These are phyloP conservation scores for Planococcus citri DNA, from an alignment of 1,140 invertebrate species.

Conservation along the genomic window DNA sequence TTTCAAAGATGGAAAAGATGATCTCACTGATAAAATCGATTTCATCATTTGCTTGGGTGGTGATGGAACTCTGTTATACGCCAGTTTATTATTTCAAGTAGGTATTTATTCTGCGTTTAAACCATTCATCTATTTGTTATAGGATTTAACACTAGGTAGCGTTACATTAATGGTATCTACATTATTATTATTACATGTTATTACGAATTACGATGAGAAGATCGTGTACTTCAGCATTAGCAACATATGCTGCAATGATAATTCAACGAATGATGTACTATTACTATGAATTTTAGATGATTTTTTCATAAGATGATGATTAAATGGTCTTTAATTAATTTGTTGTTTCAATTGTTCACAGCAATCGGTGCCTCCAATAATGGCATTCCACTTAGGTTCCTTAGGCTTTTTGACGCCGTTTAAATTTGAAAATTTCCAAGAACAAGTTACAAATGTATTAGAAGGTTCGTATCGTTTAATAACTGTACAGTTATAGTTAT, in stretches of 20 bases:
- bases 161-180: not conserved
- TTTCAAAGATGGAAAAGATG: conserved; percentile 77
- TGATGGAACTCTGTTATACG: conserved; percentile 91
- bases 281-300: too few relatives aligned
- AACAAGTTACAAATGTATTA: conserved; percentile 79
- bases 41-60: conserved; percentile 93
- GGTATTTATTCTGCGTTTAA: not conserved
- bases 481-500: too few relatives aligned
- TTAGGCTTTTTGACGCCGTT: conserved; percentile 92
- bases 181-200: too few relatives aligned
- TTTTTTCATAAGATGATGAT: too few relatives aligned
- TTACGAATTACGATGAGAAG: too few relatives aligned
- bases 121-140: not conserved
- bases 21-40: conserved; percentile 86
- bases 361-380: conserved; percentile 91
- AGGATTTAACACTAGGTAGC: not conserved
- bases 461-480: conserved; percentile 48
- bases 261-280: too few relatives aligned
- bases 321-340: too few relatives aligned
- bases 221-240: too few relatives aligned
- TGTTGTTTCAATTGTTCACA: conserved; percentile 36
- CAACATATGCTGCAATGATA: too few relatives aligned
- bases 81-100: conserved; percentile 77
- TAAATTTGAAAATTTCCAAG: conserved; percentile 87
- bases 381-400: conserved; percentile 96